phyloP scores from a whole-genome alignment of 2,113 vertebrate species.

The Datnioides undecimradiatus region DNA sequence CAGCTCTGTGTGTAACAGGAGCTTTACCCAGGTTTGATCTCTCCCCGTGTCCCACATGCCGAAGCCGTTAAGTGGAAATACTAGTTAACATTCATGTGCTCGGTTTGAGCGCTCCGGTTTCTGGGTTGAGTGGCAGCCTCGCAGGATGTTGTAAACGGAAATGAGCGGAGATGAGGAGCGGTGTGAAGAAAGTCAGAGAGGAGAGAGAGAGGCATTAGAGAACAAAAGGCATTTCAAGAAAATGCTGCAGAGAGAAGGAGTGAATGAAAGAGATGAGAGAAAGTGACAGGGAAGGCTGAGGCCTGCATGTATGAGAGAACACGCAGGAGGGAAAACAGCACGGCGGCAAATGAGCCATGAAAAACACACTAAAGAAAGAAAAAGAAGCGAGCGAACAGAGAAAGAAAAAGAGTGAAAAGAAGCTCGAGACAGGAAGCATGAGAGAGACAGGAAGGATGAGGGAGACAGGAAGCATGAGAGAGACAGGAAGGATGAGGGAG shows the following conservation, averaged over 20 bases:
- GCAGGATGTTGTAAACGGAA: slow-evolving; percentile 28
- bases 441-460: background rate
- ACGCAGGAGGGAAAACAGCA: background rate
- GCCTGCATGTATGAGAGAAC: slow-evolving; percentile 9
- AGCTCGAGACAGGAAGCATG: no score
- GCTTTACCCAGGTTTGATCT: slow-evolving; percentile 43
- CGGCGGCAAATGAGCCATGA: background rate
- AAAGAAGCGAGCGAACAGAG: background rate
- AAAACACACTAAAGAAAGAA: background rate
- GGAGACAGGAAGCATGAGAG: no score
- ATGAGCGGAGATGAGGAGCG: slow-evolving; percentile 1
- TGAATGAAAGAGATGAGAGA: slow-evolving; percentile 20
- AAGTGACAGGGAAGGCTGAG: slow-evolving; percentile 26
- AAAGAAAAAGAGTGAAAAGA: background rate
- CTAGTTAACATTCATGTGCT: slow-evolving; percentile 60
- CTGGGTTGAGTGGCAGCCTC: slow-evolving; percentile 25
- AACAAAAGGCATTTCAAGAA: slow-evolving; percentile 25
- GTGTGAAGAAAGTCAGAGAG: background rate
- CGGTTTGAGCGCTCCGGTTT: background rate
- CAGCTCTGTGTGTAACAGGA: background rate
- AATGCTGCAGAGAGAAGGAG: background rate
- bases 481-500: no score
- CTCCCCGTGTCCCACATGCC: background rate
- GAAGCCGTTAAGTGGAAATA: slow-evolving; percentile 31
- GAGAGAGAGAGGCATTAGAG: background rate